Evolutionary conservation across 2,888 invertebrate genomes (phyloP), one percentile per base, ranked within the genome.

Genomic region (Gortyna flavago): DNA sequence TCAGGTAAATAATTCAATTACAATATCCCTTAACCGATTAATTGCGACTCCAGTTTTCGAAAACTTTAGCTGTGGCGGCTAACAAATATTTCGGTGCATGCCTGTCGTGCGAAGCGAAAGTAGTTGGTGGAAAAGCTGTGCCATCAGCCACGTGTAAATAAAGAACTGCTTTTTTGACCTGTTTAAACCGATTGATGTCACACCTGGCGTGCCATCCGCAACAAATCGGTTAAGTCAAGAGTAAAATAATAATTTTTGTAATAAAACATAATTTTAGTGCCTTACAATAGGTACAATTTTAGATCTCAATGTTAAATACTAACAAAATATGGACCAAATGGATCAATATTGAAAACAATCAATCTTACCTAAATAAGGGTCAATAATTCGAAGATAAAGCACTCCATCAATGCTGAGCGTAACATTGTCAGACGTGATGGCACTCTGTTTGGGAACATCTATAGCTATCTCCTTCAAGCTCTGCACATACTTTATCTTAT

Each of bases 381-480:
- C 98, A 78, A 98, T 97, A 88, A 99, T 98, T 92, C 99, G 97
- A 77, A 99, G 97, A 95, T 99, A 99, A 71, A 99, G 97, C 2
- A 99, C 99, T 80, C 99, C 99, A 96, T 99, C 99, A 91, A 99
- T 99, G 91, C 98, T 98, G 75, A 99, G 96, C 0, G 99, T 99
- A 0, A 99, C 99, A 97, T 99, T 99, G 95, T 99, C 99, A 78
- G 98, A 97, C 29, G 99, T 99, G 89, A 99, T 99, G 35, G 99
- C 99, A 94, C 99, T 99, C 95, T 99, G 99, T 93, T 99, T 98
- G 0, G 99, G 99, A 75, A 99, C 99, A 96, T 99, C 99, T 90
- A 99, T 99, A 0, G 99, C 99, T 88, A 99, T 99, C 98, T 99
- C 99, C 94, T 99, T 99, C 62, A 99, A 95, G 94, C 99, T 99